Base-by-base conservation (phyloP, 2,888 invertebrate genomes). In the Branchellion lobata region DNA sequence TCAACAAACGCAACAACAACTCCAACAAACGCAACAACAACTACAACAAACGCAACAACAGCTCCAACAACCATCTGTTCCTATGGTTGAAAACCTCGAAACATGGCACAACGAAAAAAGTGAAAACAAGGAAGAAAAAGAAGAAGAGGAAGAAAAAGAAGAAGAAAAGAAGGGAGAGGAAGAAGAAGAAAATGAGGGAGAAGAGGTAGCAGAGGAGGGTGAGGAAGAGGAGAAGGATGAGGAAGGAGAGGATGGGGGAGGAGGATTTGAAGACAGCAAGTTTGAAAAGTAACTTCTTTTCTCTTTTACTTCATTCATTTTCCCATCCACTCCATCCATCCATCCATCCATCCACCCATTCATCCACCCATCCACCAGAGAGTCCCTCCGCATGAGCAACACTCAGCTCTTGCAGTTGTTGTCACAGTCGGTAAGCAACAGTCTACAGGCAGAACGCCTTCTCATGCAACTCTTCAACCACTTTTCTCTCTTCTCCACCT, bases 381-480 rank as follows among this genome's bases (percentile, higher is more conserved):
- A 85, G 57, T 80, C 81, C 0, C 81, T 84, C 2, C 84, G 84
- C 78, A 81, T 81, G 68, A 84, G 85, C 33, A 86, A 86, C 81
- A 85, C 85, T 53, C 85, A 84, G 57, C 82, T 86, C 33, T 83
- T 86, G 36, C 83, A 84, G 57, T 80, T 86, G 36, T 81, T 86
- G 79, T 86, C 86, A 0, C 85, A 85, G 78, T 82, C 85, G 0
- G 85, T 86, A 18, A 85, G 85, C 80, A 84, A 84, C 3, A 85
- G 84, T 81, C 83, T 86, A 82, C 82, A 83, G 36, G 84, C 85
- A 24, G 78, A 78, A n/a, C 65, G 29, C 1, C 27, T 36, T 24
- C 31, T 78, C 21, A 36, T 36, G 5, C 33, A 68, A 5, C 61
- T 57, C 61, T 57, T 57, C 61, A 57, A 57, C 14, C 61, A 57